Evolutionary conservation across 2,113 vertebrate genomes (phyloP), one percentile per base, ranked within the genome.

Genomic region (Podiceps cristatus): DNA sequence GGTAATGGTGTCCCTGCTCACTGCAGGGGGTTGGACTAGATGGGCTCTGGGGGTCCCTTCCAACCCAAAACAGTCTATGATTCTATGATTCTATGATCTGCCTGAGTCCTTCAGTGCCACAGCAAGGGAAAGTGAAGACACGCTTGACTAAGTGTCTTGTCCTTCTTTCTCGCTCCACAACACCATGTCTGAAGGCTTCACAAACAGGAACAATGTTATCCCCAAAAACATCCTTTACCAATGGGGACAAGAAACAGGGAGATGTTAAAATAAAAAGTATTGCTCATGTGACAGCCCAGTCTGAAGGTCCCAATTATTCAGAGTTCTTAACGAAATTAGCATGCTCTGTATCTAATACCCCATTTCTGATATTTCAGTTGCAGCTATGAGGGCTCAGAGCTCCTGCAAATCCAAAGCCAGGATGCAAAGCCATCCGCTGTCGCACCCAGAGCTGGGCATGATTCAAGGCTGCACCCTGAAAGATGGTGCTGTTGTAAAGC

Each of bases 201-300:
- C 2, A 1, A 47, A 29, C 27, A 82, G 16, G 24, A 94, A 25
- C 0, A 2, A 20, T 15, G 44, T 49, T 73, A 69, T 45, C 8
- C 31, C n/a, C 5, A 0, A 31, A 85, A 90, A 27, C 0, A 1
- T 35, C 13, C 10, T 62, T 77, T 69, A 66, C 11, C 3, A 1
- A 42, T 5, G 3, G 13, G n/a, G 11, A 75, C 28, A 79, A 72
- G n/a, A 74, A 90, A 53, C 5, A 49, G 22, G 68, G 28, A 28
- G 7, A 47, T 25, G 18, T 37, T 72, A 55, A 88, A 82, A 27
- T 60, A 53, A 67, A 31, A 93, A 29, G 7, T 24, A 28, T 29
- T 1, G 0, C 24, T 80, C 7, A 8, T 9, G 8, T 47, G 19
- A 33, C 45, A 64, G 7, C 8, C 37, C 27, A 40, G 7, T 77